Base-by-base conservation (phyloP, 2,113 vertebrate genomes). In the Heliornis fulica region DNA sequence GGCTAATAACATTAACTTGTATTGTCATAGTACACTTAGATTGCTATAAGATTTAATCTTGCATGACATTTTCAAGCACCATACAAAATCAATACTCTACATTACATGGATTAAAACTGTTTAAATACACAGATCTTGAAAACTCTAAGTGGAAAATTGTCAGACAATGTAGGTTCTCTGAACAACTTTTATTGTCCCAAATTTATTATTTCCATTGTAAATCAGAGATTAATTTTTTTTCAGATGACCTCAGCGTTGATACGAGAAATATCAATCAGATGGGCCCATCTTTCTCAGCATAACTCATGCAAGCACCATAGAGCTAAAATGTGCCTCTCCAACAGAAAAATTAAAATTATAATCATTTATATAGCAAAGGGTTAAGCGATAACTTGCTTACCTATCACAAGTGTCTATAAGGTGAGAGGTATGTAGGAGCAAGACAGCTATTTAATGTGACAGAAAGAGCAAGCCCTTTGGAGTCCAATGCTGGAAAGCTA, bases 61-160 rank as follows among this genome's bases (percentile, higher is more conserved):
- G 90, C 89, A 92, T 96, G 95, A 94, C 94, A 93, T 96, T 94
- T 96, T 96, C 94, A 95, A 97, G 95, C 63, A 95, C 92, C 92
- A 94, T 97, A 97, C 95, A 96, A 96, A 96, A 97, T 97, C 96
- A 96, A 96, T 95, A 97, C 80, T 90, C 92, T 95, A 90, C 83
- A 92, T 96, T 92, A 94, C 94, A 90, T 83, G 94, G 94, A 95
- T 97, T 97, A 93, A 95, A 97, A 96, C 80, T 95, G 95, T 94
- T 97, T 96, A 97, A 97, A 96, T 89, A 97, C 92, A 92, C 64
- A 92, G 88, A 92, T 93, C 94, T 92, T 93, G 90, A 94, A 96
- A 94, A 95, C 46, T 83, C 28, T 89, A 96, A 93, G 83, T 94
- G 83, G 89, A 95, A 97, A 97, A 96, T 69, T 93, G 88, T 93